These are phyloP conservation scores for Enteromius treurensis DNA, from an alignment of 2,797 vertebrate genomes.

Conservation along the genomic window DNA sequence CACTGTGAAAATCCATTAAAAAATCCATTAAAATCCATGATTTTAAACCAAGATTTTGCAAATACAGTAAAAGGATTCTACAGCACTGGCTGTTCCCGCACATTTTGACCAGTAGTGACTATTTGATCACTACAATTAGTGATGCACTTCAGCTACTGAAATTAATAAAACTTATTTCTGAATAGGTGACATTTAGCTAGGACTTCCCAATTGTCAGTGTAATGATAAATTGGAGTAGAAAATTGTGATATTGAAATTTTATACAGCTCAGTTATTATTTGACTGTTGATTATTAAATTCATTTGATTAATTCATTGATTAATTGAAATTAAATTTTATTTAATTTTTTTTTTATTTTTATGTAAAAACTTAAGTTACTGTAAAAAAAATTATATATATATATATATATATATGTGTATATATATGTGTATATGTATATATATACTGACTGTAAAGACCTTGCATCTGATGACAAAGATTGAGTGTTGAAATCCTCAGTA, in stretches of 20 bases:
- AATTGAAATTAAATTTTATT: no score
- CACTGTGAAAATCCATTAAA: no score
- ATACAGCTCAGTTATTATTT: neutral
- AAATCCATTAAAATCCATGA: no score
- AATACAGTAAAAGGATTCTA: no score
- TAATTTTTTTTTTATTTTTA: no score
- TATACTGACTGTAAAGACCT: neutral
- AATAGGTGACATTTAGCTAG: no score
- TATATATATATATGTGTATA: no score
- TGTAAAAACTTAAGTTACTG: neutral
- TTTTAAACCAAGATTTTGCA: no score
- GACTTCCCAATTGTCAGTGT: no score
- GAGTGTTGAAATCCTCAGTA: slow-evolving; percentile 12
- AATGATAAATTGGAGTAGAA: neutral
- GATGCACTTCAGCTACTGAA: neutral
- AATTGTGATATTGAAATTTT: neutral
- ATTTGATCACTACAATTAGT: neutral
- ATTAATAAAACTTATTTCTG: neutral
- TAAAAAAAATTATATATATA: neutral
- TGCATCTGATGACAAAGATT: slow-evolving; percentile 5
- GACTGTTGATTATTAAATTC: neutral
- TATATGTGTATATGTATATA: no score
- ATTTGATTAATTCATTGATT: neutral
- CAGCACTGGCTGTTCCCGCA: no score
- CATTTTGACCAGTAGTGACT: no score